Conservation (phyloP, 1,140 invertebrate species). For the Drosophila nebulosa region DNA sequence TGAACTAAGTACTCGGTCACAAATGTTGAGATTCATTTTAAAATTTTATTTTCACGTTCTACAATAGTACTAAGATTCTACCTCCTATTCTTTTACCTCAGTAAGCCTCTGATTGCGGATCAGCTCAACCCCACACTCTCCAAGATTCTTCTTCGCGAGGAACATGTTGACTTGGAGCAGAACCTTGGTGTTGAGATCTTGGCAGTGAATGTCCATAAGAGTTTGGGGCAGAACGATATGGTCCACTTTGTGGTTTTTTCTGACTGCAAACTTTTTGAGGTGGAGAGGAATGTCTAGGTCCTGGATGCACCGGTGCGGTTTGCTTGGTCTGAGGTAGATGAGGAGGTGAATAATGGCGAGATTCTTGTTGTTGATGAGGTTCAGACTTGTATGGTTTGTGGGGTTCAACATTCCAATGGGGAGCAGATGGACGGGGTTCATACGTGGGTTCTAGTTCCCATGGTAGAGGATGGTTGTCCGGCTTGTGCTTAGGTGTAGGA, state of each 20-base stretch:
- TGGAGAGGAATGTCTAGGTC: neutral
- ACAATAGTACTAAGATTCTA: too few species aligned
- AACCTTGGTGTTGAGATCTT: neutral
- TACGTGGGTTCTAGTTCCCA: neutral
- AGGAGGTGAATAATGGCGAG: neutral
- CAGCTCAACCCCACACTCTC: constrained; percentile 33
- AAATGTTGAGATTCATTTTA: too few species aligned
- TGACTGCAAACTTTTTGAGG: constrained; percentile 3
- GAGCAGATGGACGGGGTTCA: neutral
- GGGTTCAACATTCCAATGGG: neutral
- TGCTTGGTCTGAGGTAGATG: neutral
- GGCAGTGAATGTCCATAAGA: constrained; percentile 1
- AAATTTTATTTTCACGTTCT: neutral
- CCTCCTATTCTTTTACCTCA: neutral
- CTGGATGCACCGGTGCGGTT: neutral
- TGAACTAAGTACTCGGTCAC: too few species aligned
- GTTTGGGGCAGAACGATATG: neutral
- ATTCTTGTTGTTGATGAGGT: neutral
- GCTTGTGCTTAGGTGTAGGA: constrained; percentile 4
- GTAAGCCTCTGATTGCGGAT: neutral
- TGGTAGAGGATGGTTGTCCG: neutral
- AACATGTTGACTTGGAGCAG: neutral
- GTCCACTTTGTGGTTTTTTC: neutral
- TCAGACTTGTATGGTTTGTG: neutral
- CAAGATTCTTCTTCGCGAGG: constrained; percentile 11